phyloP scores from a whole-genome alignment of 2,113 vertebrate genomes.

The Astur gentilis region DNA sequence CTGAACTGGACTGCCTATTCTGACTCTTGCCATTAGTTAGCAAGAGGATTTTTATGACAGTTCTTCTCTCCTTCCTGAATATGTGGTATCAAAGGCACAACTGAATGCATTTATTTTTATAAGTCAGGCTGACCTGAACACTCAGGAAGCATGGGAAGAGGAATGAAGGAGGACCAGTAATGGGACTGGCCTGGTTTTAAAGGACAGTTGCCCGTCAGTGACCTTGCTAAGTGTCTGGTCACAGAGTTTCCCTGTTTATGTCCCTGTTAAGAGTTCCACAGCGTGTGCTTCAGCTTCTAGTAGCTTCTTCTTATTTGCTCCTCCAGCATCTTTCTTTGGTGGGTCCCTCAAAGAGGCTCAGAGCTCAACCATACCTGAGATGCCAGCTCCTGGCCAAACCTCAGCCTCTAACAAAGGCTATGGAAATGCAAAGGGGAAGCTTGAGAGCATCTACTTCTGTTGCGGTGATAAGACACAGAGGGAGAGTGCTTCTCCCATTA shows the following conservation, averaged over 20 bases:
- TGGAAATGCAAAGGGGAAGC: not conserved
- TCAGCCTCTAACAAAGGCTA: not conserved
- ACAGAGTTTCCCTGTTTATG: not conserved
- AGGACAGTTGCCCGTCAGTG: not conserved
- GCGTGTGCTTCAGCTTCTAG: not conserved
- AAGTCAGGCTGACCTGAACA: not conserved
- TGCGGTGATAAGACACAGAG: not conserved
- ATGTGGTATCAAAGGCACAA: not conserved
- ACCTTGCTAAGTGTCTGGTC: not conserved
- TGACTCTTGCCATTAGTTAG: not conserved
- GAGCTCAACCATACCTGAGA: not conserved
- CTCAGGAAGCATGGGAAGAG: not conserved
- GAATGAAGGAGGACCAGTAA: not conserved
- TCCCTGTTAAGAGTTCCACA: not conserved
- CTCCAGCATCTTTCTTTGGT: not conserved
- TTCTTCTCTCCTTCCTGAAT: not conserved
- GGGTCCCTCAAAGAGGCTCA: not conserved
- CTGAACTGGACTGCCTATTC: not conserved
- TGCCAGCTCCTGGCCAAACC: not conserved
- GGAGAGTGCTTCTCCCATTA: not conserved
- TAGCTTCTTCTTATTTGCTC: not conserved
- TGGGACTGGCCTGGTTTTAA: not conserved
- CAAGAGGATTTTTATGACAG: not conserved
- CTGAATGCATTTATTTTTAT: not conserved
- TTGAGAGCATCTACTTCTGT: not conserved